phyloP scores from a whole-genome alignment of 2,113 vertebrate species.

The Heterotis niloticus region DNA sequence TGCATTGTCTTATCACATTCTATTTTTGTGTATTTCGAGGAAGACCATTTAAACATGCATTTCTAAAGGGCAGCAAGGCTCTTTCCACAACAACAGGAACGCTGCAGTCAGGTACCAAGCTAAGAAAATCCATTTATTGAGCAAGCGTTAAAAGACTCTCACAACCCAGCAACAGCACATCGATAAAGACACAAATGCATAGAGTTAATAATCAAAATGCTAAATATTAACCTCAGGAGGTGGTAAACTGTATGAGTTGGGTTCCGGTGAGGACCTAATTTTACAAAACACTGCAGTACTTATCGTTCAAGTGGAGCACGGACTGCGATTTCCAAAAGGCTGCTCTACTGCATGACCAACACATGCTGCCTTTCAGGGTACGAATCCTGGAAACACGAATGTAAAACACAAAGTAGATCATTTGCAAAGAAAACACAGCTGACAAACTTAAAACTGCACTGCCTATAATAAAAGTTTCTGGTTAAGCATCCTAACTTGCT shows the following conservation, averaged over 20 bases:
- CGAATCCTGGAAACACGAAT: background rate
- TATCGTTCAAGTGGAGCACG: background rate
- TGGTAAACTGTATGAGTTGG: background rate
- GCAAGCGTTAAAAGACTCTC: background rate
- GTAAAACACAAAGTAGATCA: too few relatives aligned
- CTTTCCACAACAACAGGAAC: slow-evolving; percentile 22
- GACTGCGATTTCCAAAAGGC: background rate
- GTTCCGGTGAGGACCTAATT: background rate
- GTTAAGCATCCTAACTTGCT: background rate
- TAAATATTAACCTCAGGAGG: background rate
- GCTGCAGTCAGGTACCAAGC: background rate
- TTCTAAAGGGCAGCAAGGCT: slow-evolving; percentile 1
- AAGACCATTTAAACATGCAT: background rate
- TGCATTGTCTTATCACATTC: too few relatives aligned
- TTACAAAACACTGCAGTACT: background rate
- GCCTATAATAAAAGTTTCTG: background rate
- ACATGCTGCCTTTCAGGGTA: background rate
- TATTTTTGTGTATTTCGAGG: background rate
- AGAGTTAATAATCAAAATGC: slow-evolving; percentile 12
- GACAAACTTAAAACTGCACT: background rate
- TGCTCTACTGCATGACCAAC: background rate
- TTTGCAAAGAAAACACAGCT: too few relatives aligned
- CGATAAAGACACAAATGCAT: background rate
- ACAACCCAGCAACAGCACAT: slow-evolving; percentile 1
- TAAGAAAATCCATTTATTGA: slow-evolving; percentile 29